Evolutionary conservation across 2,797 vertebrate genomes (phyloP), one percentile per base, ranked within the genome.

Genomic region (Coccyzus lansbergi): DNA sequence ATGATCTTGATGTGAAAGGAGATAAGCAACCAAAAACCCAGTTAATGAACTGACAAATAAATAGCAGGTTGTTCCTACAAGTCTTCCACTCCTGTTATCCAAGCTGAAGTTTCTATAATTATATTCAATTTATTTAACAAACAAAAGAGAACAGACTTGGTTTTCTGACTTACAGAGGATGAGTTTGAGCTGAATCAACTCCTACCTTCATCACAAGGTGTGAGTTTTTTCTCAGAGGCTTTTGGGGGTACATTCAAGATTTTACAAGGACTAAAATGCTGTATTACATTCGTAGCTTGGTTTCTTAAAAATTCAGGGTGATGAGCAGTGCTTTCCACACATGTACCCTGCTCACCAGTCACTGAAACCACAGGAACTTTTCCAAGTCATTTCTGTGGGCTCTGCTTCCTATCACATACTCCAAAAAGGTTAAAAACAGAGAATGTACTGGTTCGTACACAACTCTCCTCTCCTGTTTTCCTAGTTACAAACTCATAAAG

Each of bases 1-100:
- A 75, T 67, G 81, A 74, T 65, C 76, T 60, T 9, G 38, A 76
- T 40, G 55, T 10, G 40, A 82, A 86, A 46, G 4, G 72, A 80
- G 72, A 75, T 36, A 69, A 63, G 79, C 34, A 34, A 38, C 62
- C 38, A 53, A 59, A 95, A 91, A 69, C 13, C 18, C 46, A 71
- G 6, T 48, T 80, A 71, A 88, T 25, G 48, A 80, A 42, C 10
- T n/a, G 70, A 53, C 34, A 48, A 10, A 6, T 3, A 52, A 92
- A 38, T 13, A 88, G 42, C 16, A 36, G 46, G 76, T 83, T 76
- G 34, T 74, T 64, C 29, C 72, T 40, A 0, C 19, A 53, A 74
- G 34, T 46, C 40, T 7, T 25, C 51, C 33, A 31, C 62, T 38
- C 38, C 34, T 21, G 3, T 12, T 60, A 34, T 25, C 44, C 53